These are phyloP conservation scores for Morelia viridis DNA, from an alignment of 2,797 vertebrate species.

Conservation along the genomic window DNA sequence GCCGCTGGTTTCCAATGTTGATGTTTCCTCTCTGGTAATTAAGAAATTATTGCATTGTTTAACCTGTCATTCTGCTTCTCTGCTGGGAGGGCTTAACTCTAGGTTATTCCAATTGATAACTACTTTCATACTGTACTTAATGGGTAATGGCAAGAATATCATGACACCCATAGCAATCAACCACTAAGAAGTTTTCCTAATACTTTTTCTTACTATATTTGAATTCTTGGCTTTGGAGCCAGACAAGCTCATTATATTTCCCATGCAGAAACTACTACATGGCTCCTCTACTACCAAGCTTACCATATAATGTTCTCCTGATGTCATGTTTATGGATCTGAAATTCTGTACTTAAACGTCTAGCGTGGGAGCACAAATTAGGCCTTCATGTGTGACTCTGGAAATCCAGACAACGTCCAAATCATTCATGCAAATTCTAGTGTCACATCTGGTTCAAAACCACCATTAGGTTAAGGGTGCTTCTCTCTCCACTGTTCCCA, in stretches of 20 bases:
- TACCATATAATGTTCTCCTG: neutral
- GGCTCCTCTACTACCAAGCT: neutral
- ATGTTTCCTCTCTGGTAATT: conserved; percentile 44
- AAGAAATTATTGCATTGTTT: conserved; percentile 35
- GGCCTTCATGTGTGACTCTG: neutral
- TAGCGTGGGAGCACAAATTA: neutral
- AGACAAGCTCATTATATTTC: neutral
- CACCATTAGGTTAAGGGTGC: neutral
- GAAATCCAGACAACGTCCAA: neutral
- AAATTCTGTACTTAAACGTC: neutral
- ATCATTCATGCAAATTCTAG: neutral
- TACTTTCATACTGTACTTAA: neutral
- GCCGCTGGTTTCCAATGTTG: conserved; percentile 54
- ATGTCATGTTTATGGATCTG: neutral
- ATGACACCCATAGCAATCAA: neutral
- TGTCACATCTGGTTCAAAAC: neutral
- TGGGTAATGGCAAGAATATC: neutral
- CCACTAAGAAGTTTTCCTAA: neutral
- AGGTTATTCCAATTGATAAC: neutral
- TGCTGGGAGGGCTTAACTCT: neutral
- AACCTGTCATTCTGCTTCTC: neutral
- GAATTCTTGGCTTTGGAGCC: neutral
- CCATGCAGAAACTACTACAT: neutral
- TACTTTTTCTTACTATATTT: neutral
- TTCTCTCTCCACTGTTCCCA: neutral